A percentile compares a stretch with the other conserved stretches of the same genome.
phyloP scores from a whole-genome alignment of 2,888 invertebrate genomes.

The Saturnia japonica region DNA sequence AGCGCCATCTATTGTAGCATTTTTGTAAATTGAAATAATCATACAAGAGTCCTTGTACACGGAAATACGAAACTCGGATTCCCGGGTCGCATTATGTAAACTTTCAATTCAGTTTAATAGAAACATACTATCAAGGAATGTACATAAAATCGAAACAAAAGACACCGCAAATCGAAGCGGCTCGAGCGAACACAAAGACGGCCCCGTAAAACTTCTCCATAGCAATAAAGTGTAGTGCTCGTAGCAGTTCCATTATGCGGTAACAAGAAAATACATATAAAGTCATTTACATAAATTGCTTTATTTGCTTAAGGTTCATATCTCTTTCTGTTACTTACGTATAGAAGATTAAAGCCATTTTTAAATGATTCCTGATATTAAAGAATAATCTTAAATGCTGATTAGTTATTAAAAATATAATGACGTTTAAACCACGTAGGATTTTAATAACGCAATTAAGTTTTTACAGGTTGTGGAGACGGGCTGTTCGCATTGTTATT shows the following conservation, averaged over 20 bases:
- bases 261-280: not conserved
- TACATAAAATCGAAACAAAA: not conserved
- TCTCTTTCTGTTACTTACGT: not conserved
- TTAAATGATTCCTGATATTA: not conserved
- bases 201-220: not conserved
- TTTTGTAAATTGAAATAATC: not conserved
- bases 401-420: too few species aligned
- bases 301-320: not conserved
- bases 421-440: too few species aligned
- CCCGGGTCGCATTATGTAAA: not conserved
- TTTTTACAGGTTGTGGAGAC: too few species aligned
- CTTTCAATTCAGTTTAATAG: not conserved
- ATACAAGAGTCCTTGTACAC: not conserved
- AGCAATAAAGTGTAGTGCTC: not conserved
- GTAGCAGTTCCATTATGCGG: not conserved
- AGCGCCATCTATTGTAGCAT: not conserved
- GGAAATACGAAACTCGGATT: not conserved
- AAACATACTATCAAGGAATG: not conserved
- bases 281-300: not conserved
- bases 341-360: not conserved
- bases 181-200: not conserved
- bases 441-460: too few species aligned
- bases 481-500: too few species aligned
- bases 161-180: not conserved
- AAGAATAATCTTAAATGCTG: too few species aligned